Percentiles rank a stretch among this genome's conserved stretches.
phyloP scores from a whole-genome alignment of 2,797 vertebrate genomes.

The Ambastaia sidthimunki region DNA sequence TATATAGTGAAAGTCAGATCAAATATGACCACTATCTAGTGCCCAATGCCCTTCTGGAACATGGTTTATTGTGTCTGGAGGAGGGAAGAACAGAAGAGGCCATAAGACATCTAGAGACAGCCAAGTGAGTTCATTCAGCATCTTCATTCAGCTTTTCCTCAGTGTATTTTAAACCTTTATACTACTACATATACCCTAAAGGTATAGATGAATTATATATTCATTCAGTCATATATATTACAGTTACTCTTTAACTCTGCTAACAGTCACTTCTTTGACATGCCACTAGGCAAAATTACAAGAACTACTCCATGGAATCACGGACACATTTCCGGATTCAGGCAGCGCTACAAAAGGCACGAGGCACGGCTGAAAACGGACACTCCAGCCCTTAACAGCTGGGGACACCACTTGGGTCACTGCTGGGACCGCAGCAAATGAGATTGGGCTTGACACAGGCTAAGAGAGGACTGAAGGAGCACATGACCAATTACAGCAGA shows the following conservation, averaged over 20 bases:
- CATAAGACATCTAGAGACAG: slow-evolving; percentile 87
- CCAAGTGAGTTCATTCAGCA: slow-evolving; percentile 84
- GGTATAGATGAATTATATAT: not conserved
- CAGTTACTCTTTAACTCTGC: not conserved
- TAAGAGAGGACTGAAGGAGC: slow-evolving; percentile 20
- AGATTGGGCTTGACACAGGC: slow-evolving; percentile 19
- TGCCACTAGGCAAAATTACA: slow-evolving; percentile 91
- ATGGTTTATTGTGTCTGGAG: slow-evolving; percentile 90
- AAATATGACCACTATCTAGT: slow-evolving; percentile 97
- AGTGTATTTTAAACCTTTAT: slow-evolving; percentile 7
- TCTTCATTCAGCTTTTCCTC: not conserved
- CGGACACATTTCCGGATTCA: slow-evolving; percentile 98
- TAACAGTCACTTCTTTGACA: slow-evolving; percentile 7
- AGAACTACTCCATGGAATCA: slow-evolving; percentile 99
- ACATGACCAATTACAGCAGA: slow-evolving; percentile 21
- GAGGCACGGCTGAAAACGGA: slow-evolving; percentile 78
- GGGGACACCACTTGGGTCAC: too few relatives aligned
- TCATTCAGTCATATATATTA: not conserved
- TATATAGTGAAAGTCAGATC: slow-evolving; percentile 90
- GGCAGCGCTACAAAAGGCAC: slow-evolving; percentile 93
- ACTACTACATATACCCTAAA: not conserved
- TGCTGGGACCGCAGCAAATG: slow-evolving; percentile 26
- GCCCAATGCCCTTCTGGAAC: slow-evolving; percentile 93
- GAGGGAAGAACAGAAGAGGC: slow-evolving; percentile 86
- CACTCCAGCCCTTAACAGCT: slow-evolving; percentile 74